These are phyloP conservation scores for Proisotoma minuta DNA, from an alignment of 2,888 invertebrate species.

Conservation along the genomic window DNA sequence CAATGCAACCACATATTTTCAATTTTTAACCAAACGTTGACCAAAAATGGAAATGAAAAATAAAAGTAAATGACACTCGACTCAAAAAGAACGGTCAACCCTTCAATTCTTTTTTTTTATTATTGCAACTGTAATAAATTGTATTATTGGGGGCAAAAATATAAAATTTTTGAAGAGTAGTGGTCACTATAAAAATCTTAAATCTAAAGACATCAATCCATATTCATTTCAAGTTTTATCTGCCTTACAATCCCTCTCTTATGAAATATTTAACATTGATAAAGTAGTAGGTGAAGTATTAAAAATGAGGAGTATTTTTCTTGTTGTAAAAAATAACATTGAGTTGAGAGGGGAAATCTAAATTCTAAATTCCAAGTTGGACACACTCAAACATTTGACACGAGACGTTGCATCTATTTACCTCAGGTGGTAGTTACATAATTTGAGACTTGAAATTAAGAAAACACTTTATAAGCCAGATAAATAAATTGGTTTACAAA, in stretches of 20 bases:
- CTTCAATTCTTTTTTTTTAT: neutral
- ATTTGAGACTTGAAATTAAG: neutral
- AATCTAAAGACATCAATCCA: neutral
- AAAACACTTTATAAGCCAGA: neutral
- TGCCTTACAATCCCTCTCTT: slow-evolving; percentile 1
- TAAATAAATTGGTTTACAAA: neutral
- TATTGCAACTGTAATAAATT: no score
- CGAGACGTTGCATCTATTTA: neutral
- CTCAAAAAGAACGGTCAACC: slow-evolving; percentile 12
- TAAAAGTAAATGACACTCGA: slow-evolving; percentile 17
- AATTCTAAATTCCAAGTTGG: neutral
- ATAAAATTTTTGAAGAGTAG: no score
- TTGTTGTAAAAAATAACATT: neutral
- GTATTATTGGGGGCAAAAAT: no score
- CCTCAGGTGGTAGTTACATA: neutral
- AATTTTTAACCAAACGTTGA: neutral
- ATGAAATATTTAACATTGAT: no score
- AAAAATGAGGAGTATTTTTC: neutral
- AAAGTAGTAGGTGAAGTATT: no score
- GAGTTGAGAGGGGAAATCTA: no score
- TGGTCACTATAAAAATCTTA: no score
- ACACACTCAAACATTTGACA: neutral
- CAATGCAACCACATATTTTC: neutral
- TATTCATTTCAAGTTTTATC: slow-evolving; percentile 8
- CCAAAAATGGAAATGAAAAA: slow-evolving; percentile 36